Percentiles rank a stretch among this genome's conserved stretches.
Conservation (phyloP, 2,888 invertebrate genomes). For the Ferrisia virgata region DNA sequence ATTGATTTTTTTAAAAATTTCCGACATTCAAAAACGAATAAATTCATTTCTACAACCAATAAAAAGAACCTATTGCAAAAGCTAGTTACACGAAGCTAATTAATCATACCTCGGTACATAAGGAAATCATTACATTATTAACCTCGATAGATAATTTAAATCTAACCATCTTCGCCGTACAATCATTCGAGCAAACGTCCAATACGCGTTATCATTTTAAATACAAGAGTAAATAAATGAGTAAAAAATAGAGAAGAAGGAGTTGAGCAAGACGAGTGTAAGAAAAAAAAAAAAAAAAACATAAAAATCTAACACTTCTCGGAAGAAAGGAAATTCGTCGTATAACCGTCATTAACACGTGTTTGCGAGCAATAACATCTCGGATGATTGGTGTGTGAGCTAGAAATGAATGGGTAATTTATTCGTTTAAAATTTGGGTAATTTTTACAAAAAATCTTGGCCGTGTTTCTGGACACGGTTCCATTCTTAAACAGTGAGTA, state of each 20-base stretch:
- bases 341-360: constrained; percentile 1
- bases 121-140: not conserved
- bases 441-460: not conserved
- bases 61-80: too few relatives aligned
- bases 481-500: not conserved
- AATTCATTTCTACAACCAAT: too few relatives aligned
- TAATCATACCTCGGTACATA: too few relatives aligned
- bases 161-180: not conserved
- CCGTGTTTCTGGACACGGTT: not conserved
- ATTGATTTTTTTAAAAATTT: too few relatives aligned
- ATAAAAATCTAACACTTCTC: not conserved
- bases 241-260: not conserved
- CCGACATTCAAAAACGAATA: too few relatives aligned
- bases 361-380: constrained; percentile 3
- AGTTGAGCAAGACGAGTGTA: not conserved
- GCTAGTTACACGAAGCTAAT: too few relatives aligned
- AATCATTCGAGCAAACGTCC: not conserved
- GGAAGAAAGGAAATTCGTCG: not conserved
- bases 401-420: not conserved
- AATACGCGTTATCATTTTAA: not conserved
- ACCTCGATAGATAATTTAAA: not conserved
- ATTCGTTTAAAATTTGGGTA: not conserved
- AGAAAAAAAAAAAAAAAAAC: not conserved
- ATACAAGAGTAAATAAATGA: not conserved
- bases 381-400: not conserved